Conservation (phyloP, 2,113 vertebrate species). For the Abramis brama region DNA sequence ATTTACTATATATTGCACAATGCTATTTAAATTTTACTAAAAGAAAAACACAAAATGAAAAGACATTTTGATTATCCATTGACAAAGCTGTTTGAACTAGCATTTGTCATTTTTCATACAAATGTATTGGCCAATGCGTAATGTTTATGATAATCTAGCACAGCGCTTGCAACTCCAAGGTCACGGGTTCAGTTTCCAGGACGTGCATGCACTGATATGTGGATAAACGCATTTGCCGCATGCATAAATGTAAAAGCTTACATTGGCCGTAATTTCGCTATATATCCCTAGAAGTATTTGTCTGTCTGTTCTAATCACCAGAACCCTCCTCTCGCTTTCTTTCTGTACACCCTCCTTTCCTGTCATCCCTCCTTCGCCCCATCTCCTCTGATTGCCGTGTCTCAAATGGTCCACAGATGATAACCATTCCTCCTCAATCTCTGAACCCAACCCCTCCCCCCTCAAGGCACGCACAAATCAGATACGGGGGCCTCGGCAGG, state of each 20-base stretch:
- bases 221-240: neutral
- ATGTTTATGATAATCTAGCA: neutral
- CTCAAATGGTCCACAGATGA: slow-evolving; percentile 71
- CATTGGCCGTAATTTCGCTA: neutral
- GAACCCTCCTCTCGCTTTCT: slow-evolving; percentile 60
- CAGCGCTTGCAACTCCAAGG: neutral
- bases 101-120: neutral
- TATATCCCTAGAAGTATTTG: neutral
- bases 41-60: no score
- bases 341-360: slow-evolving; percentile 24
- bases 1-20: no score
- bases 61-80: no score
- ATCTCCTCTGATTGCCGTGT: slow-evolving; percentile 68
- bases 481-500: slow-evolving; percentile 67
- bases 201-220: neutral
- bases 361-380: slow-evolving; percentile 51
- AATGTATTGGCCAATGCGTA: neutral
- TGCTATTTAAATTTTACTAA: no score
- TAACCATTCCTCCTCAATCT: slow-evolving; percentile 73
- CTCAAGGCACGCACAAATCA: slow-evolving; percentile 58
- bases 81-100: no score
- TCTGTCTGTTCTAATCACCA: slow-evolving; percentile 23
- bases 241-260: neutral
- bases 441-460: slow-evolving; percentile 38
- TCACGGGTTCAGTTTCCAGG: neutral